phyloP scores from a whole-genome alignment of 2,113 vertebrate genomes.

The Rafetus swinhoei region DNA sequence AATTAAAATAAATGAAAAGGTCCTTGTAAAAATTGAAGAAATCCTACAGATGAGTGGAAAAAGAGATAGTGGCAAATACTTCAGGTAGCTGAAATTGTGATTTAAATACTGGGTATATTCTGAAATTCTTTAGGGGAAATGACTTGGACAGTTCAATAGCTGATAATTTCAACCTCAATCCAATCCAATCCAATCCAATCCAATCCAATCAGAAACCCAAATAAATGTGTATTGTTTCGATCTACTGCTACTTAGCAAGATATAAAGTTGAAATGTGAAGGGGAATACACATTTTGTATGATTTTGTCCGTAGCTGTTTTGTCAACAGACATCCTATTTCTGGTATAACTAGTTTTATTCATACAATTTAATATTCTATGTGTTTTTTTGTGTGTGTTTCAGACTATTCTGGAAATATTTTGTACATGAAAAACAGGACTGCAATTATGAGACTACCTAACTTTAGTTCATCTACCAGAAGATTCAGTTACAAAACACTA shows the following conservation, averaged over 20 bases:
- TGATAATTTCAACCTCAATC: not conserved
- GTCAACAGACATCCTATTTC: not conserved
- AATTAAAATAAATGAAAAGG: not conserved
- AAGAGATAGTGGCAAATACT: not conserved
- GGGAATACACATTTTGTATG: not conserved
- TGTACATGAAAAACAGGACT: not conserved
- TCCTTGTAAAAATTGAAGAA: not conserved
- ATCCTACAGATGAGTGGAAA: not conserved
- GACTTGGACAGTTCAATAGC: not conserved
- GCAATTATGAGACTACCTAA: not conserved
- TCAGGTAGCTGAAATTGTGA: not conserved
- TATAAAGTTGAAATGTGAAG: not conserved
- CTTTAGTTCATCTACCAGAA: not conserved
- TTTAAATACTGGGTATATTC: not conserved
- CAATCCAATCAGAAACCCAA: not conserved
- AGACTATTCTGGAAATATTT: not conserved
- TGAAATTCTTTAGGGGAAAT: not conserved
- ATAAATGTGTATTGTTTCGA: not conserved
- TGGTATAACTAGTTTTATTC: not conserved
- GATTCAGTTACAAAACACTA: not conserved
- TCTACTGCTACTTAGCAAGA: not conserved
- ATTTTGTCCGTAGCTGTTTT: not conserved
- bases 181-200: no score
- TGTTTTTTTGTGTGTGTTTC: not conserved
- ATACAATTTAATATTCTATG: not conserved